Conservation (phyloP, 37 sponge, comb jelly and placozoan species). For the Chondrosia reniformis region DNA sequence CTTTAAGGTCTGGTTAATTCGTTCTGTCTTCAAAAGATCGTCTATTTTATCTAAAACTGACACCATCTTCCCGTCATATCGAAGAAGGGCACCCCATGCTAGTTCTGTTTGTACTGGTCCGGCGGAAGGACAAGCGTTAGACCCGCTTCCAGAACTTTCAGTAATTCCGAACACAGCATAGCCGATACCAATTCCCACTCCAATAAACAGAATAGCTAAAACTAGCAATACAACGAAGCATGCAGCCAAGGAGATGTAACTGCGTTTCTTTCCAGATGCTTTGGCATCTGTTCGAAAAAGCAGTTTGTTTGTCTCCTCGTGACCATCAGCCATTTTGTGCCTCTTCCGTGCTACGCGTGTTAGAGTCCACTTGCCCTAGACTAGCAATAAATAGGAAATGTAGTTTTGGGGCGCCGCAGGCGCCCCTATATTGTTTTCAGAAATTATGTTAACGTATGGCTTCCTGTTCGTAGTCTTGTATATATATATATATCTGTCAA, state of each 20-base stretch:
- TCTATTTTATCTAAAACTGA: constrained; percentile 27
- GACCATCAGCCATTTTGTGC: too few species aligned
- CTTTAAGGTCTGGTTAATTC: constrained; percentile 38
- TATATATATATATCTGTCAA: too few species aligned
- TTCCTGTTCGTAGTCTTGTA: too few species aligned
- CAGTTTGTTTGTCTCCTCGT: too few species aligned
- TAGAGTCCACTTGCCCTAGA: too few species aligned
- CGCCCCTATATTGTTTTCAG: too few species aligned
- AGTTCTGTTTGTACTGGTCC: neutral
- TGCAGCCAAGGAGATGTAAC: constrained; percentile 4
- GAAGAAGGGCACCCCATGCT: constrained; percentile 51
- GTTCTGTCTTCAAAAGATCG: constrained; percentile 11
- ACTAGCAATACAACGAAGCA: neutral
- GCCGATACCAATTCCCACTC: neutral
- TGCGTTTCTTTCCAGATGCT: too few species aligned
- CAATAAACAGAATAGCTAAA: neutral
- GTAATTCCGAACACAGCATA: neutral
- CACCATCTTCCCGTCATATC: neutral
- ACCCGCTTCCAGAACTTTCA: neutral
- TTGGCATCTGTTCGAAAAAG: too few species aligned
- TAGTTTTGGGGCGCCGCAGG: too few species aligned
- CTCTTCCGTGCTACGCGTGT: too few species aligned
- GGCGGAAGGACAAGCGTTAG: neutral
- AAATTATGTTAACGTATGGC: too few species aligned
- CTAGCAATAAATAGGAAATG: too few species aligned